Evolutionary conservation across 2,797 vertebrate genomes (phyloP), one percentile per base, ranked within the genome.

Genomic region (Meriones psammophilus): DNA sequence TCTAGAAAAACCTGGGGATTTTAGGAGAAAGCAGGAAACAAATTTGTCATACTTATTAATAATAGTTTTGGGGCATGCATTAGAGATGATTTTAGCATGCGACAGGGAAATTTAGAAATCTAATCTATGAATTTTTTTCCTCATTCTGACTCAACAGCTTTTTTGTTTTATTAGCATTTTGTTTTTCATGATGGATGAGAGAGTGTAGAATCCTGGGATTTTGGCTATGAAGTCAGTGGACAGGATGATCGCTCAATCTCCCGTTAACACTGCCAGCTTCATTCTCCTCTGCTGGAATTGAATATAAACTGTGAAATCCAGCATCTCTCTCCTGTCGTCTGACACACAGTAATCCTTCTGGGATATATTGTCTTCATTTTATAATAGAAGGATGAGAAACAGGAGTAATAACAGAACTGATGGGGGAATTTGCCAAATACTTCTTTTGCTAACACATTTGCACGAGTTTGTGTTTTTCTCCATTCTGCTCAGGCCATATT

Each of bases 341-440:
- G 78, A 66, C 74, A 33, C 73, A 3, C 4, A 18, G 22, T 30
- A 33, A 13, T 62, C 58, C 66, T 90, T 76, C 42, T 56, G 79
- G 54, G 42, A 8, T 62, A 66, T 30, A 5, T 79, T 86, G 42
- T 87, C 42, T 96, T 93, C 58, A 89, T 94, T 68, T 92, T 96
- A 4, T 88, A 93, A 66, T 14, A 69, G 58, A 81, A 86, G 24
- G 36, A 58, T 18, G n/a, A 85, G 91, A 83, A 73, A 83, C 18
- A 17, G 30, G 69, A 60, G 56, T 79, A 39, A n/a, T 30, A 36
- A n/a, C 39, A 86, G 28, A 54, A 26, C 42, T 83, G n/a, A 69
- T 71, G 50, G 92, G 60, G 30, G 91, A 50, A 39, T 66, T 85
- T 89, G 56, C 56, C 13, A 46, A 66, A 6, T 77, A 13, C 12